phyloP scores from a whole-genome alignment of 1,140 invertebrate genomes.

The Cherax quadricarinatus region DNA sequence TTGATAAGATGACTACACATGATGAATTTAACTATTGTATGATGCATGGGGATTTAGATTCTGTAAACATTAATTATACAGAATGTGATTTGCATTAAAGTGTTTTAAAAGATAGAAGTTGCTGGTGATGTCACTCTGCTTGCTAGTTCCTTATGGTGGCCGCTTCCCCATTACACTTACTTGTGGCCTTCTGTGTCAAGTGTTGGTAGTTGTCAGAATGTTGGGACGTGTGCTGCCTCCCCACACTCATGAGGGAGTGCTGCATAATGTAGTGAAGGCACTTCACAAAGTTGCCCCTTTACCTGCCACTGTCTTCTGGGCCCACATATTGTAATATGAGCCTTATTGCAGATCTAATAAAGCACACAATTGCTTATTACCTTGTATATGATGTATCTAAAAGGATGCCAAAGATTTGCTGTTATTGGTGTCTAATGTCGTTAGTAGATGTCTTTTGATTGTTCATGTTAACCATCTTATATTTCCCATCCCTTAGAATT shows the following conservation, averaged over 20 bases:
- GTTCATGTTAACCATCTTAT: slow-evolving; percentile 56
- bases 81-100: slow-evolving; percentile 35
- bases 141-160: slow-evolving; percentile 70
- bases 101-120: slow-evolving; percentile 50
- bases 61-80: slow-evolving; percentile 26
- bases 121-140: slow-evolving; percentile 66
- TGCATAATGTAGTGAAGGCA: slow-evolving; percentile 43
- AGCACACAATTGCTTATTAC: slow-evolving; percentile 34
- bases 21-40: slow-evolving; percentile 45
- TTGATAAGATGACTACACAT: slow-evolving; percentile 30
- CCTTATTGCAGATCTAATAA: slow-evolving; percentile 66
- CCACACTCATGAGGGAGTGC: slow-evolving; percentile 26
- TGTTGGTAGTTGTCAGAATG: slow-evolving; percentile 55
- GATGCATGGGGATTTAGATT: slow-evolving; percentile 56
- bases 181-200: slow-evolving; percentile 67
- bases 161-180: slow-evolving; percentile 68
- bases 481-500: slow-evolving; percentile 46
- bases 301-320: slow-evolving; percentile 56
- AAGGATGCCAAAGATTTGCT: slow-evolving; percentile 70
- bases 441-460: slow-evolving; percentile 67
- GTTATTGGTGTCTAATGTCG: slow-evolving; percentile 68
- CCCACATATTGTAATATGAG: slow-evolving; percentile 64
- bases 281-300: slow-evolving; percentile 21
- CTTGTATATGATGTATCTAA: slow-evolving; percentile 59
- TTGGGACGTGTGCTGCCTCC: slow-evolving; percentile 52